Evolutionary conservation across 1,140 invertebrate genomes (phyloP).

Genomic region (Telenomus remus): DNA sequence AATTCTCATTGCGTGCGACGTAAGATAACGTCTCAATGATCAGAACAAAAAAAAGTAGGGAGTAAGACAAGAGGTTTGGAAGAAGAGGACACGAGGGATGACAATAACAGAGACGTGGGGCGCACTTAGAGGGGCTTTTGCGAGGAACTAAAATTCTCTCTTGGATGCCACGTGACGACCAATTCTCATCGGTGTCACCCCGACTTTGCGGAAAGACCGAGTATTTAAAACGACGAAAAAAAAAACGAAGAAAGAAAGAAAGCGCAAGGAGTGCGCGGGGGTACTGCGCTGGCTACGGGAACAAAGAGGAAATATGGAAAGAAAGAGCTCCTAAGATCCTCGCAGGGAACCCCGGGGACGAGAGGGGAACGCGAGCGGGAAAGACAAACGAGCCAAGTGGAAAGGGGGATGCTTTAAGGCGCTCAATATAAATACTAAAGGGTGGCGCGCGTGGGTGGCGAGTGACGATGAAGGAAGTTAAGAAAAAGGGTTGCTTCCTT

Average conservation of each 20-base stretch:
- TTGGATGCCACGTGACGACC: conserved; percentile 42
- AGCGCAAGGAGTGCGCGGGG: conserved; percentile 18
- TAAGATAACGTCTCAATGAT: conserved; percentile 63
- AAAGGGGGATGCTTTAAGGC: conserved; percentile 74
- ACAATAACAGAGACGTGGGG: conserved; percentile 48
- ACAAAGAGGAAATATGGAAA: conserved; percentile 61
- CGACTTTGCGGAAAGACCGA: conserved; percentile 45
- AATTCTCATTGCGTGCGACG: conserved; percentile 69
- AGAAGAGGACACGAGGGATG: conserved; percentile 35
- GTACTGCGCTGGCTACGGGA: conserved; percentile 18
- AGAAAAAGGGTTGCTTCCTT: conserved; percentile 76
- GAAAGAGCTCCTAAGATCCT: conserved; percentile 53
- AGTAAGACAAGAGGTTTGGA: conserved; percentile 16
- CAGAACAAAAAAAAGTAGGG: conserved; percentile 7
- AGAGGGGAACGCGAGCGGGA: conserved; percentile 32
- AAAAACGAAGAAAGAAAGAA: conserved; percentile 44
- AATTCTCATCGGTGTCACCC: conserved; percentile 55
- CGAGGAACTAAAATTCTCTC: conserved; percentile 44
- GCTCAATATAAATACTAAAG: conserved; percentile 76
- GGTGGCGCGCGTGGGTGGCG: conserved; percentile 61
- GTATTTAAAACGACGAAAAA: conserved; percentile 56
- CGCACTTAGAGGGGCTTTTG: conserved; percentile 51
- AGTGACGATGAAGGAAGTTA: conserved; percentile 60
- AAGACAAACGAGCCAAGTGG: conserved; percentile 60
- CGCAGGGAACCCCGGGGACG: conserved; percentile 24